These are phyloP conservation scores for Gobio gobio DNA, from an alignment of 2,113 vertebrate genomes.

Conservation along the genomic window DNA sequence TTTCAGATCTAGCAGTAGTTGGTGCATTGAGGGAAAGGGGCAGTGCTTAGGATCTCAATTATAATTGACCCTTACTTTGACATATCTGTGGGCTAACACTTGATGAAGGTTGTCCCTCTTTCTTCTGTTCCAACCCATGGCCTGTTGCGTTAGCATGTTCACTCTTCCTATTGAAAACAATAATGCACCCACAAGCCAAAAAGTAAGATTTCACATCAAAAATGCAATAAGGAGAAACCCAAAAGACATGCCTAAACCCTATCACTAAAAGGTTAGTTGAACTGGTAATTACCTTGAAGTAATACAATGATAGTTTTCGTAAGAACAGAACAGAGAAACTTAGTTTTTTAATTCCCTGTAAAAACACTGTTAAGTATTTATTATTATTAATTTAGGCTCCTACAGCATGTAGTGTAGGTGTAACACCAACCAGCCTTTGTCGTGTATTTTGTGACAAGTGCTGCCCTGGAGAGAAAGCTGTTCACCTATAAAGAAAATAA, in stretches of 20 bases:
- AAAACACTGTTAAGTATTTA: not conserved
- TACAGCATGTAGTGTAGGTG: not conserved
- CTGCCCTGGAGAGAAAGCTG: slow-evolving; percentile 6
- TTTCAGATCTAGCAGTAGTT: not conserved
- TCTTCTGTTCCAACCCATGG: not conserved
- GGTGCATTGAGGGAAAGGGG: not conserved
- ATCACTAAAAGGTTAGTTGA: not conserved
- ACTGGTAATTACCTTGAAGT: not conserved
- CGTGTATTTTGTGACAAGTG: slow-evolving; percentile 5
- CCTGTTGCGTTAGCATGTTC: not conserved
- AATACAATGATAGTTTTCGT: not conserved
- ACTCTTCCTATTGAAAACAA: not conserved
- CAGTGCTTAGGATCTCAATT: not conserved
- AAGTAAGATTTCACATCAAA: not conserved
- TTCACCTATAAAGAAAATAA: not conserved
- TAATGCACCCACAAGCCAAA: not conserved
- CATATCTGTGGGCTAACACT: no score
- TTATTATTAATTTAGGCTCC: not conserved
- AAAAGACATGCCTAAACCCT: not conserved
- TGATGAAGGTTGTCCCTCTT: not conserved
- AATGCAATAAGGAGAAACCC: not conserved
- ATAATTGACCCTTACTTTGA: not conserved
- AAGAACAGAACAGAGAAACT: not conserved
- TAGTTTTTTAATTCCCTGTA: not conserved
- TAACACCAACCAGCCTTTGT: not conserved